Conservation (phyloP, 2,888 invertebrate species). For the Malthinus flaveolus region DNA sequence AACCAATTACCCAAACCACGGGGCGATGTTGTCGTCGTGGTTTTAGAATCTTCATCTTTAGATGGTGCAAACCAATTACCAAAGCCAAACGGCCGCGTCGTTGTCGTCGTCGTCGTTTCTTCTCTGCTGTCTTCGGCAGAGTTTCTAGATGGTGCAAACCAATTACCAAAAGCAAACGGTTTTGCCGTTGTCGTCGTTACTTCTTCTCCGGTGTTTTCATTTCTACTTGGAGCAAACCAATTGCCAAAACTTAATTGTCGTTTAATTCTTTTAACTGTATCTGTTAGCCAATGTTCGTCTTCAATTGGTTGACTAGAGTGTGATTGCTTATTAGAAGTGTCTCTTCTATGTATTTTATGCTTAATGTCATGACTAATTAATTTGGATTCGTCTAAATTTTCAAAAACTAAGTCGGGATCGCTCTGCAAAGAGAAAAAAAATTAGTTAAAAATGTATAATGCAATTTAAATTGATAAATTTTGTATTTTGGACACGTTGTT, state of each 20-base stretch:
- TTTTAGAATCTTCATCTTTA: too few species aligned
- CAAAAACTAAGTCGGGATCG: constrained; percentile 54
- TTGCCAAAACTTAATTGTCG: constrained; percentile 38
- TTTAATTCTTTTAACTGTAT: constrained; percentile 53
- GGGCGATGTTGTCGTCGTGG: too few species aligned
- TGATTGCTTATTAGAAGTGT: constrained; percentile 26
- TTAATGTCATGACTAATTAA: constrained; percentile 39
- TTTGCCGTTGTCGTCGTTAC: too few species aligned
- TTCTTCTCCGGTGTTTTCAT: constrained; percentile 27
- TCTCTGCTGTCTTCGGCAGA: too few species aligned
- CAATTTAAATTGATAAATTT: too few species aligned
- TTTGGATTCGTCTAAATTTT: constrained; percentile 45
- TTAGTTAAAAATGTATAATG: not conserved
- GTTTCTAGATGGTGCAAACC: too few species aligned
- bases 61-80: too few species aligned
- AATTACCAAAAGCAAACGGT: too few species aligned
- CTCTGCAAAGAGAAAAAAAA: constrained; percentile 43
- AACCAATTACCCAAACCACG: too few species aligned
- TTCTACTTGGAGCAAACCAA: constrained; percentile 24
- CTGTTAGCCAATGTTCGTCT: constrained; percentile 48
- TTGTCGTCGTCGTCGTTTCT: too few species aligned
- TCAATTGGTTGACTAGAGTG: constrained; percentile 44
- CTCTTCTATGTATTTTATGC: constrained; percentile 41
- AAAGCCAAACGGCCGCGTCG: too few species aligned
- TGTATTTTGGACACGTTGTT: too few species aligned